These are phyloP conservation scores for Drosophila macrospina DNA, from an alignment of 2,888 invertebrate genomes.

Conservation along the genomic window DNA sequence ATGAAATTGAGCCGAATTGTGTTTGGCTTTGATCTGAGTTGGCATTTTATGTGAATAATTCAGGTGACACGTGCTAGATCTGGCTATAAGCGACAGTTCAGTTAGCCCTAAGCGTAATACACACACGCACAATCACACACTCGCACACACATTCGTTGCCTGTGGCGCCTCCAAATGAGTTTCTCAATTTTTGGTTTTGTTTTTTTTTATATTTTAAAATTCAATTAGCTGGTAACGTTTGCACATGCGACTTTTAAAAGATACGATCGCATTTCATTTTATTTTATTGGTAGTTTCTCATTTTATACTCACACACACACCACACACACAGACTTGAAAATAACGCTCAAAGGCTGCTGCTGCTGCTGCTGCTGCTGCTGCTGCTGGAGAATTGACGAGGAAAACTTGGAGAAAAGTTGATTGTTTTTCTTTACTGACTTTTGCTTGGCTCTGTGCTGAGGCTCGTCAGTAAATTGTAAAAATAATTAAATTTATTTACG, in stretches of 20 bases:
- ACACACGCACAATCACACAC: slow-evolving; percentile 2
- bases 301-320: slow-evolving; percentile 17
- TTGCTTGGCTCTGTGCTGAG: slow-evolving; percentile 23
- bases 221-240: slow-evolving; percentile 66
- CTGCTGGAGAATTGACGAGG: slow-evolving; percentile 32
- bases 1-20: slow-evolving; percentile 27
- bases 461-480: slow-evolving; percentile 67
- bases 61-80: slow-evolving; percentile 31
- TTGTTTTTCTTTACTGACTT: slow-evolving; percentile 76
- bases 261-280: slow-evolving; percentile 53
- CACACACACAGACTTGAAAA: slow-evolving; percentile 5
- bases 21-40: slow-evolving; percentile 53
- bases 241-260: slow-evolving; percentile 50
- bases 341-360: slow-evolving; percentile 34
- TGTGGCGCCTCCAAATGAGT: slow-evolving; percentile 65
- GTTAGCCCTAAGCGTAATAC: slow-evolving; percentile 28
- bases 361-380: slow-evolving; percentile 20
- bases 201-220: slow-evolving; percentile 46
- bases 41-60: slow-evolving; percentile 26
- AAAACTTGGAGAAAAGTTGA: slow-evolving; percentile 53
- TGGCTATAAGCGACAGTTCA: slow-evolving; percentile 22
- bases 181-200: slow-evolving; percentile 31
- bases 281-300: slow-evolving; percentile 56
- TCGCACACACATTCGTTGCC: slow-evolving; percentile 29
- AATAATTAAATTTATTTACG: slow-evolving; percentile 76